Evolutionary conservation across 92 coral and sea anemone genomes (phyloP), one percentile per base, ranked within the genome.

Genomic region (Hydrozoanthus gracilis): DNA sequence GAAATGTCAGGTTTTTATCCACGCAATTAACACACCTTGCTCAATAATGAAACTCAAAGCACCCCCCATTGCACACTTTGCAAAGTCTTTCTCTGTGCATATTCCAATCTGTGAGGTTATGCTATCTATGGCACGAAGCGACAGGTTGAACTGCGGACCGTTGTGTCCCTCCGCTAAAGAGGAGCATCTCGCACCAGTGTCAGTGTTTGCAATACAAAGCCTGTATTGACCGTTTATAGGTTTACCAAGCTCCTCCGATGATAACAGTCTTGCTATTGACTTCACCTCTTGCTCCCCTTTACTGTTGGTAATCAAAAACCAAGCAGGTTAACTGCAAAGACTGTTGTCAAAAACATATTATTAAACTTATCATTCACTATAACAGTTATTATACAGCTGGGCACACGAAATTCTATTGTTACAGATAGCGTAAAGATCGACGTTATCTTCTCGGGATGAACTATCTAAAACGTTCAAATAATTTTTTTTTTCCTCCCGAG

Each of bases 71-170:
- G 82, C 14, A 18, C 82, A 77, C 3, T 39, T 52, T 15, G 47
- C 44, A 1, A 77, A 77, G 82, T 54, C 48, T 13, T 77, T 77
- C 16, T 12, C 17, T 17, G 66, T 35, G 35, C 82, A 77, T 13
- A 16, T 18, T 2, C 82, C 82, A 55, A 77, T 77, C 82, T 77
- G 82, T 0, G 82, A 54, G 47, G 82, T 20, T 35, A 77, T 77
- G 46, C 54, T 18, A 9, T 77, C 82, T 12, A 77, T 77, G 67
- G 82, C 18, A 54, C 82, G 52, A 0, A 77, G 65, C 7, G 64
- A 52, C 18, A 77, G 82, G 16, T 77, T 77, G 55, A 77, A 35
- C 46, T 77, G 66, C 4, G 67, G 82, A 9, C 82, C 82, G 50
- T 77, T 77, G 16, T 77, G 61, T 12, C 82, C 82, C 52, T 39